phyloP scores from a whole-genome alignment of 1,140 invertebrate genomes.

The Drosophila seguyi region DNA sequence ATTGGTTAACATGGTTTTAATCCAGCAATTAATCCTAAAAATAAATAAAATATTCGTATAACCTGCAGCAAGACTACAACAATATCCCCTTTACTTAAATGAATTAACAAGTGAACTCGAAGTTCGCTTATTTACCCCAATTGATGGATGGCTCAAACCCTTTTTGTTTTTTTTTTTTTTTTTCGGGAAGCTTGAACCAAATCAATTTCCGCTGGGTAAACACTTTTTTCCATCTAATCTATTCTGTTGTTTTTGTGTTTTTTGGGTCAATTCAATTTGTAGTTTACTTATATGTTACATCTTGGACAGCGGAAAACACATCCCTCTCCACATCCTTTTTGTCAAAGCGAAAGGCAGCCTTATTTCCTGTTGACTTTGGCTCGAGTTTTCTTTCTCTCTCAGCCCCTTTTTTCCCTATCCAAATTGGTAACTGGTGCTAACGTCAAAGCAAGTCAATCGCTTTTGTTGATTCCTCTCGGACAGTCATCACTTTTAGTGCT shows the following conservation, averaged over 20 bases:
- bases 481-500: constrained; percentile 41
- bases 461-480: constrained; percentile 33
- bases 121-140: neutral
- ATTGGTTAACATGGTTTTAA: neutral
- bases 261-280: constrained; percentile 63
- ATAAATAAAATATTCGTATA: neutral
- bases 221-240: constrained; percentile 9
- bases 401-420: neutral
- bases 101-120: constrained; percentile 2
- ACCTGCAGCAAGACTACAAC: neutral
- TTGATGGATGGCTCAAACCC: constrained; percentile 18
- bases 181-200: neutral
- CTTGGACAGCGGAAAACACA: constrained; percentile 17
- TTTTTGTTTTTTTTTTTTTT: neutral
- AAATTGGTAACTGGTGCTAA: constrained; percentile 12
- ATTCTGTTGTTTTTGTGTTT: constrained; percentile 17
- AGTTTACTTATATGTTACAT: constrained; percentile 57
- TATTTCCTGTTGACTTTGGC: constrained; percentile 30
- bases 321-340: neutral
- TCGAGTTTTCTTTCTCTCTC: neutral
- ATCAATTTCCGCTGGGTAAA: constrained; percentile 35
- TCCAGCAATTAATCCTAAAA: neutral
- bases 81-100: neutral
- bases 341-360: neutral
- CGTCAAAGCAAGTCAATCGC: constrained; percentile 36